These are phyloP conservation scores for Drosophila kikkawai DNA, from an alignment of 1,140 invertebrate genomes.

Conservation along the genomic window DNA sequence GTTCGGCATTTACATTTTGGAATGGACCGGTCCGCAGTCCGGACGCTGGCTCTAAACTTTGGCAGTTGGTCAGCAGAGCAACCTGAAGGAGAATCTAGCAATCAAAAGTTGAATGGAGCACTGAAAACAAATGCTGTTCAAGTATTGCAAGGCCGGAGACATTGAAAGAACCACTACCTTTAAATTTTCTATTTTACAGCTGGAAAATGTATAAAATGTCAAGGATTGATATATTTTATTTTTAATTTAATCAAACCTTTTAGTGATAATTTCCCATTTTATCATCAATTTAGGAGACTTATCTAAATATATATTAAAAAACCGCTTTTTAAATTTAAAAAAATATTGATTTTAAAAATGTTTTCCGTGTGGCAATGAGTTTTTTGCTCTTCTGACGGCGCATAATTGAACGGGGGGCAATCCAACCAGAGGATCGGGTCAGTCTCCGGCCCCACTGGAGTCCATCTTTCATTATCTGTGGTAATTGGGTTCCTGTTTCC, in stretches of 20 bases:
- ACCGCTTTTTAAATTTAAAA: neutral
- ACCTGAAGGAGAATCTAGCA: constrained; percentile 40
- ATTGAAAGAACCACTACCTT: neutral
- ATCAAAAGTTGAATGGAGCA: constrained; percentile 50
- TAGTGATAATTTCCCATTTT: neutral
- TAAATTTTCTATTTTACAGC: neutral
- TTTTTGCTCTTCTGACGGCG: constrained; percentile 33
- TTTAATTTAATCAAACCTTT: neutral
- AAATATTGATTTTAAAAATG: constrained; percentile 7
- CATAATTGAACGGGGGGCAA: constrained; percentile 48
- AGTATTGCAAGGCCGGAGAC: neutral
- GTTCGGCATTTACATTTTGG: constrained; percentile 48
- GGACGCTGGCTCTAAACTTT: constrained; percentile 44
- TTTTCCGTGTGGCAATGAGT: constrained; percentile 38
- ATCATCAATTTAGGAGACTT: neutral
- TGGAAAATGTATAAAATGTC: neutral
- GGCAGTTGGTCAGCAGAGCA: constrained; percentile 43
- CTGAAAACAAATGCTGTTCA: constrained; percentile 6
- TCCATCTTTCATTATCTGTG: constrained; percentile 68
- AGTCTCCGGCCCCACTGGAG: neutral
- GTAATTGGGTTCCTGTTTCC: constrained; percentile 65
- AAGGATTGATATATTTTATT: neutral
- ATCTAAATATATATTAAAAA: neutral
- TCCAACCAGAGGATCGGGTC: neutral
- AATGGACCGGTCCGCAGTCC: constrained; percentile 20